phyloP scores from a whole-genome alignment of 2,113 vertebrate genomes.

The Entelurus aequoreus region DNA sequence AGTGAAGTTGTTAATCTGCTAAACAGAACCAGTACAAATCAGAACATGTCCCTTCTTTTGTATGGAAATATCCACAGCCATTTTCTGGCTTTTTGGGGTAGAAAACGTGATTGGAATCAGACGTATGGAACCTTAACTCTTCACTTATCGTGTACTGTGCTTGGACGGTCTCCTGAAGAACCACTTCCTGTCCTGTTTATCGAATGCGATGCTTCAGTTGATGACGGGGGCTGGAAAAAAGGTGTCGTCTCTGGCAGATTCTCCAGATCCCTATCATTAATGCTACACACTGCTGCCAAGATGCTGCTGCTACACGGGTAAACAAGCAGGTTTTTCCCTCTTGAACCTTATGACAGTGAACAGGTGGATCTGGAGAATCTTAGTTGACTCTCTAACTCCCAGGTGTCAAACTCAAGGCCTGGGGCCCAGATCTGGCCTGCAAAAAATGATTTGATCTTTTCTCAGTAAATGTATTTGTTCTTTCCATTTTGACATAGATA shows the following conservation, averaged over 20 bases:
- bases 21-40: conserved; percentile 46
- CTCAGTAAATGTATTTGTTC: too few species aligned
- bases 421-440: too few species aligned
- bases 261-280: conserved; percentile 45
- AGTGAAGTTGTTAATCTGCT: conserved; percentile 54
- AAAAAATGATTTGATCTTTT: too few species aligned
- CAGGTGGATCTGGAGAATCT: conserved; percentile 7
- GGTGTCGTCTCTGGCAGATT: conserved; percentile 39
- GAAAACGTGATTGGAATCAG: conserved; percentile 24
- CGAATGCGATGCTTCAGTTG: conserved; percentile 42
- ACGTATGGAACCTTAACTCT: conserved; percentile 5
- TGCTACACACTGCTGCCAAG: conserved; percentile 34
- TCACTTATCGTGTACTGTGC: conserved; percentile 11
- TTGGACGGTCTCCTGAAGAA: conserved; percentile 20
- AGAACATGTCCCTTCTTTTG: conserved; percentile 56
- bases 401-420: too few species aligned
- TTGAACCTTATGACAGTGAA: conserved; percentile 18
- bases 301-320: conserved; percentile 18
- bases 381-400: too few species aligned
- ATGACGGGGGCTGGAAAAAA: conserved; percentile 21
- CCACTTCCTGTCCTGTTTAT: conserved; percentile 42
- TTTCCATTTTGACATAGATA: too few species aligned
- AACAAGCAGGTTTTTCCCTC: conserved; percentile 31
- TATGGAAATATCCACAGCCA: conserved; percentile 49
- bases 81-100: conserved; percentile 23